Evolutionary conservation across 2,888 invertebrate genomes (phyloP).

Genomic region (Unio pictorum): DNA sequence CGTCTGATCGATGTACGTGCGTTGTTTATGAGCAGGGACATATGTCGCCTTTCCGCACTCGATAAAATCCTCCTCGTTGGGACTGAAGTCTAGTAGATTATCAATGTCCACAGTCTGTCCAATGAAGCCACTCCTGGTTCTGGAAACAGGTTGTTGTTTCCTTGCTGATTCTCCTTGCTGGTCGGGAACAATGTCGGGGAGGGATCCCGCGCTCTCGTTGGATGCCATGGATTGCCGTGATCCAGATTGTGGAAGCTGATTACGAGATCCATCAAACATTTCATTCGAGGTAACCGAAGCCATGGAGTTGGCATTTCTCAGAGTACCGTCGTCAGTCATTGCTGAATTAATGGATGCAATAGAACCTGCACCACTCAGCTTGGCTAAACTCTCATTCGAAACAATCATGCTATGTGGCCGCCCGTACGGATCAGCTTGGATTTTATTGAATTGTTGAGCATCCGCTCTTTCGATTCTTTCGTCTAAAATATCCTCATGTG

Average conservation of each 20-base stretch:
- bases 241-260: slow-evolving; percentile 26
- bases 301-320: slow-evolving; percentile 35
- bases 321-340: slow-evolving; percentile 41
- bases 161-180: slow-evolving; percentile 20
- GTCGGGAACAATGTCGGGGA: slow-evolving; percentile 51
- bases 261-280: slow-evolving; percentile 36
- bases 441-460: slow-evolving; percentile 1
- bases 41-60: slow-evolving; percentile 31
- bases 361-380: slow-evolving; percentile 45
- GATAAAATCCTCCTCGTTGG: slow-evolving; percentile 52
- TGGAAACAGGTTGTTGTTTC: slow-evolving; percentile 11
- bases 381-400: slow-evolving; percentile 48
- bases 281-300: slow-evolving; percentile 40
- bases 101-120: slow-evolving; percentile 45
- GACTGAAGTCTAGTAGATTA: slow-evolving; percentile 57
- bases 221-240: slow-evolving; percentile 40
- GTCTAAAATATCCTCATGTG: slow-evolving; percentile 55
- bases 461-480: slow-evolving; percentile 17
- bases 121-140: slow-evolving; percentile 41
- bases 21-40: slow-evolving; percentile 3
- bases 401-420: slow-evolving; percentile 53
- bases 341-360: slow-evolving; percentile 47
- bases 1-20: slow-evolving; percentile 13
- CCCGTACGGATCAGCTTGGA: slow-evolving; percentile 29
- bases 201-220: slow-evolving; percentile 34